phyloP scores from a whole-genome alignment of 2,888 invertebrate species.

The Cantharis nigra region DNA sequence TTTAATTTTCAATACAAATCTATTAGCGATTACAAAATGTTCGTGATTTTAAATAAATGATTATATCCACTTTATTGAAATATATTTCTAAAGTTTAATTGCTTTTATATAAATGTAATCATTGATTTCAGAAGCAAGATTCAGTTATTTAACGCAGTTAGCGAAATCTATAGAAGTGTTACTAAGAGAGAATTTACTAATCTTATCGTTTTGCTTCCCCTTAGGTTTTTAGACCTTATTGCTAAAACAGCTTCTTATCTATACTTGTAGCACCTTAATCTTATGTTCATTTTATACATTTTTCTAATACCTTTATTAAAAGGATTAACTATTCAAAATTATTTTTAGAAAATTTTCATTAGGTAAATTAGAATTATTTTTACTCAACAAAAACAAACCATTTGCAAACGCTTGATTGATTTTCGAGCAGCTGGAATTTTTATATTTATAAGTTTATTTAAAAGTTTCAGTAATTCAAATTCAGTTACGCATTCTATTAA shows the following conservation, averaged over 20 bases:
- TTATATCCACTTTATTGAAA: slow-evolving; percentile 1
- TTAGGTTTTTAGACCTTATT: not conserved
- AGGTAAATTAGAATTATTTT: not conserved
- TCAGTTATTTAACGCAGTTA: slow-evolving; percentile 4
- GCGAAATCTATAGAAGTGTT: slow-evolving; percentile 1
- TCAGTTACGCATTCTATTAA: not conserved
- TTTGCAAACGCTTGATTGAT: not conserved
- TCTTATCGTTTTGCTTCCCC: slow-evolving; percentile 1
- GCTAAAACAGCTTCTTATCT: not conserved
- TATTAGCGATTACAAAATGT: slow-evolving; percentile 4
- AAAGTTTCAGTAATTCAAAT: not conserved
- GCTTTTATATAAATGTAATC: slow-evolving; percentile 4
- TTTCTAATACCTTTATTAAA: not conserved
- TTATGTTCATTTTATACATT: not conserved
- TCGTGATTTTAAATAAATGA: slow-evolving; percentile 1
- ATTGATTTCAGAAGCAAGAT: slow-evolving; percentile 1
- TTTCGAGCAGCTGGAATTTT: not conserved
- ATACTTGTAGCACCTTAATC: not conserved
- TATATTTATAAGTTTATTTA: not conserved
- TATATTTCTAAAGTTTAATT: slow-evolving; percentile 5
- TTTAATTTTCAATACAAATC: not conserved
- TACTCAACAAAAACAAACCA: not conserved
- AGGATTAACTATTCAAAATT: not conserved
- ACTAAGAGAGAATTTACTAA: slow-evolving; percentile 3
- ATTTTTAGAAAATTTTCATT: not conserved